Evolutionary conservation across 2,113 vertebrate species (phyloP).

Genomic region (Carettochelys insculpta): DNA sequence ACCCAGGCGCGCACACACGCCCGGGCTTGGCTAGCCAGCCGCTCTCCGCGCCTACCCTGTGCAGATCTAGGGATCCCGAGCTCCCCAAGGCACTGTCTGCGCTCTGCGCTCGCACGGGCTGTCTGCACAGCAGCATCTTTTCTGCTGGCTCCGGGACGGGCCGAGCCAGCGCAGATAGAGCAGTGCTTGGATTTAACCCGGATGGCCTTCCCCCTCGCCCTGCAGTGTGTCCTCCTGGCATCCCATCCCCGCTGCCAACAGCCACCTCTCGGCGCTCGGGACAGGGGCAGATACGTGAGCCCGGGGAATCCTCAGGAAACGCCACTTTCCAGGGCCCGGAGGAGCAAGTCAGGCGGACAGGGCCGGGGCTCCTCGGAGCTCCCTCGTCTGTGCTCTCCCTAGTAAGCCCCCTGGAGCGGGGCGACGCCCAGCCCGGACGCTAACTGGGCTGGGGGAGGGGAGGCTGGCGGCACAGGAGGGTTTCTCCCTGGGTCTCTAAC

Average conservation of each 20-base stretch:
- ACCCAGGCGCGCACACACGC: constrained; percentile 24
- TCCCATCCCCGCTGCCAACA: neutral
- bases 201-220: neutral
- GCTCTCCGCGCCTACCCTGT: neutral
- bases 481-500: constrained; percentile 54
- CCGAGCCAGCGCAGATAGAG: neutral
- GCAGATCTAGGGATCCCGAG: neutral
- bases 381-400: neutral
- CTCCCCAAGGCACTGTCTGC: constrained; percentile 9
- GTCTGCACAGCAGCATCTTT: neutral
- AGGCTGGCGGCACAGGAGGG: neutral
- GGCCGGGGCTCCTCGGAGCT: neutral
- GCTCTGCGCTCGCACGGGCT: constrained; percentile 3
- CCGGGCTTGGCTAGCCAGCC: constrained; percentile 18
- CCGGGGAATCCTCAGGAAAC: neutral
- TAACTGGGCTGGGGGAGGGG: neutral
- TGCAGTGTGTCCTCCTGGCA: neutral
- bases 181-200: neutral
- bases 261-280: neutral
- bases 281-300: neutral
- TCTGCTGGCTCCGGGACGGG: neutral
- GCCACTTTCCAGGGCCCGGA: neutral
- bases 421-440: neutral
- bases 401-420: neutral
- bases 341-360: neutral